Base-by-base conservation (phyloP, 2,888 invertebrate species). In the Tipula confusa region DNA sequence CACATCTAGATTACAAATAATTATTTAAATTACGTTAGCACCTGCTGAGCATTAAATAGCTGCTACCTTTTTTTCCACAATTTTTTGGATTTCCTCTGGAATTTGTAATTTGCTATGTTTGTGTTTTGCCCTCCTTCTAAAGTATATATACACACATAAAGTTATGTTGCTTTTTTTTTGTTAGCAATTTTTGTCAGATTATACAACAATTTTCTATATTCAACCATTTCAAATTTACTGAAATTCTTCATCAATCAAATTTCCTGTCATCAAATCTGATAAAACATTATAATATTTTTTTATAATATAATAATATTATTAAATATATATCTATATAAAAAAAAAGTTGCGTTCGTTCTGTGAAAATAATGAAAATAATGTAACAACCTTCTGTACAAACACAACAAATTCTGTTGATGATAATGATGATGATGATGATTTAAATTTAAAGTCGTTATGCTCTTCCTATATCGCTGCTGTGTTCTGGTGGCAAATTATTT, bases 181-280 rank as follows among this genome's bases (percentile, higher is more conserved):
- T n/a, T n/a, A n/a, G n/a, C n/a, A n/a, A n/a, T n/a, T 64, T 9
- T 64, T 24, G 64, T 9, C 64, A 11, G 64, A 64, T 64, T 64
- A 64, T 64, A 64, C 64, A 64, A 64, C 64, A 64, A 64, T 24
- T 24, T 64, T 64, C 64, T 64, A 64, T 64, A 24, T 64, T 24
- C 18, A 64, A 64, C 64, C 64, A 64, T 24, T 64, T 64, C 64
- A 64, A 64, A 64, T 24, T 64, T 64, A n/a, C 7, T 64, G 24
- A 64, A 64, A 18, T 24, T 64, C 64, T 64, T 18, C 64, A 64
- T 64, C 64, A 64, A 64, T 64, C 64, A 64, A 64, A 64, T 64
- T 64, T 64, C 64, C 64, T 64, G 64, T 64, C 64, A 64, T 64
- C 64, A 64, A 64, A 64, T 64, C 64, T 64, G 64, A 64, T 64